phyloP scores from a whole-genome alignment of 2,888 invertebrate genomes.

The Neelides folsomi region DNA sequence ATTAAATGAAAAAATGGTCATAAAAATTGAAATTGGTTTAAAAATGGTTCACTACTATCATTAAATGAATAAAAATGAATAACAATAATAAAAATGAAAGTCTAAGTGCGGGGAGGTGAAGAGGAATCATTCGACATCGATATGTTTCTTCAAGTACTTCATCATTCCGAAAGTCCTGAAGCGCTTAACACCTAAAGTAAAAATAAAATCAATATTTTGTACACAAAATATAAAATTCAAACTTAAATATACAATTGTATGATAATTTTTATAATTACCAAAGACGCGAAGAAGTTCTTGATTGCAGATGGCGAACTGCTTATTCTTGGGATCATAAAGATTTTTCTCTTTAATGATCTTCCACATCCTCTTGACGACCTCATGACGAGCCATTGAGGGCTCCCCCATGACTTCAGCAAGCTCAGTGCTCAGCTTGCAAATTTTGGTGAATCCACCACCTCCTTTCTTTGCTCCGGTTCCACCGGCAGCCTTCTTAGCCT shows the following conservation, averaged over 20 bases:
- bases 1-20: too few relatives aligned
- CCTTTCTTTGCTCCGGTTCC: slow-evolving; percentile 31
- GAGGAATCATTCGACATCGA: slow-evolving; percentile 37
- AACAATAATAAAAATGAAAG: too few relatives aligned
- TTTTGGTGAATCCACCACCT: slow-evolving; percentile 66
- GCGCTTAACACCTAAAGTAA: slow-evolving; percentile 53
- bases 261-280: too few relatives aligned
- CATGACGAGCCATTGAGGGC: slow-evolving; percentile 70
- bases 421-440: slow-evolving; percentile 70
- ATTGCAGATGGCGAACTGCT: slow-evolving; percentile 88
- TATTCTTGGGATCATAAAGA: slow-evolving; percentile 83
- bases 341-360: slow-evolving; percentile 76
- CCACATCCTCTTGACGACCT: slow-evolving; percentile 83
- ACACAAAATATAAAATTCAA: too few relatives aligned
- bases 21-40: too few relatives aligned
- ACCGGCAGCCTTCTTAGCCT: slow-evolving; percentile 38
- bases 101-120: too few relatives aligned
- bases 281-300: slow-evolving; percentile 77
- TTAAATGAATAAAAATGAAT: too few relatives aligned
- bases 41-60: too few relatives aligned
- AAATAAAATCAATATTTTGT: slow-evolving; percentile 4
- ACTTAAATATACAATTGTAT: too few relatives aligned
- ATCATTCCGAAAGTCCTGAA: slow-evolving; percentile 95
- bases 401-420: slow-evolving; percentile 72
- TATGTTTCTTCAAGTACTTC: slow-evolving; percentile 87